Conservation (phyloP, 1,140 invertebrate species). For the Trissolcus basalis region DNA sequence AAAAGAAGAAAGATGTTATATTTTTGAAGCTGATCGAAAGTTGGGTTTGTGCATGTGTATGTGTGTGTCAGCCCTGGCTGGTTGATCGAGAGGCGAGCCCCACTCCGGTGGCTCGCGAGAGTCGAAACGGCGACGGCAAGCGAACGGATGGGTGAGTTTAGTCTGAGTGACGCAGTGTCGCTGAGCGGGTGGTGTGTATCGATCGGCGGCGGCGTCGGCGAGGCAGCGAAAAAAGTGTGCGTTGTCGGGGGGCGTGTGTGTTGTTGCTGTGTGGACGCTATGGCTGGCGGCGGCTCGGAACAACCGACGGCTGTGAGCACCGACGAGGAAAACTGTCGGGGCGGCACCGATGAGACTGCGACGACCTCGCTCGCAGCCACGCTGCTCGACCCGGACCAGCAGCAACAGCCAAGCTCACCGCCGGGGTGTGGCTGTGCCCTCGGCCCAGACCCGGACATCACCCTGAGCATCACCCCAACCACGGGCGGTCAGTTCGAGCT, state of each 20-base stretch:
- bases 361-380: constrained; percentile 40
- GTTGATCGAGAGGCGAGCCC: too few species aligned
- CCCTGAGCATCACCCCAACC: constrained; percentile 89
- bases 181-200: constrained; percentile 32
- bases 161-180: constrained; percentile 38
- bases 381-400: constrained; percentile 30
- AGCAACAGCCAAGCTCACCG: constrained; percentile 24
- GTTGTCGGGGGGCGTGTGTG: constrained; percentile 26
- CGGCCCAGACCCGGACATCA: constrained; percentile 78
- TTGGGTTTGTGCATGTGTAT: background rate
- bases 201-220: constrained; percentile 8
- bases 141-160: background rate
- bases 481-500: constrained; percentile 93
- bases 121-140: constrained; percentile 16
- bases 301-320: constrained; percentile 64
- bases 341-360: constrained; percentile 32
- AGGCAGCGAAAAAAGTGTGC: background rate
- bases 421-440: constrained; percentile 80
- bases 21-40: background rate
- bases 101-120: background rate
- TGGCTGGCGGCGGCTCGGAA: constrained; percentile 67
- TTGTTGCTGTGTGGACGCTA: constrained; percentile 18
- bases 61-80: too few species aligned
- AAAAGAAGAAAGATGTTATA: too few species aligned
- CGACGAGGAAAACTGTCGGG: constrained; percentile 49